phyloP scores from a whole-genome alignment of 2,888 invertebrate species.

The Lomographa bimaculata region DNA sequence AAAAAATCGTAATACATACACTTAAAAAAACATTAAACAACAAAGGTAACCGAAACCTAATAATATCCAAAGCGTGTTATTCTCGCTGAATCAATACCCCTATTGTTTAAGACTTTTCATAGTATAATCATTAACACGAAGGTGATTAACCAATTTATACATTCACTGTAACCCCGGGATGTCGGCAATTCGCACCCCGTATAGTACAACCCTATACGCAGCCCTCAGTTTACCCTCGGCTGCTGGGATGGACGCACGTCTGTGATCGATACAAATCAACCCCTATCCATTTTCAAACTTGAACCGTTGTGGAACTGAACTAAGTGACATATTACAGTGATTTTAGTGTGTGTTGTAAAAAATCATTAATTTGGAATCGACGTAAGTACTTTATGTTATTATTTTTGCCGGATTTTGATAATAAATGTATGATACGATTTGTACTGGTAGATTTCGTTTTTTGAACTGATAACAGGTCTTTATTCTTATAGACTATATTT shows the following conservation, averaged over 20 bases:
- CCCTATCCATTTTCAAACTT: constrained; percentile 18
- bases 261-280: constrained; percentile 17
- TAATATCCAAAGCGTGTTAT: too few species aligned
- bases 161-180: constrained; percentile 40
- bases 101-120: constrained; percentile 9
- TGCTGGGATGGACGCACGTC: constrained; percentile 29
- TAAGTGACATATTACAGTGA: constrained; percentile 12
- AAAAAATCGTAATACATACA: too few species aligned
- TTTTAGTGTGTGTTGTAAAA: constrained; percentile 9
- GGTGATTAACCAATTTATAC: constrained; percentile 43
- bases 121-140: constrained; percentile 32
- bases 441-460: too few species aligned
- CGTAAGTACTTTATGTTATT: constrained; percentile 10
- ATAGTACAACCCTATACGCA: constrained; percentile 1
- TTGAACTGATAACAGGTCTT: too few species aligned
- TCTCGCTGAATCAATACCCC: constrained; percentile 11
- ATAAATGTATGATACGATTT: neutral
- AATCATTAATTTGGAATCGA: constrained; percentile 7
- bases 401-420: too few species aligned
- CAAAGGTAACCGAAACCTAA: too few species aligned
- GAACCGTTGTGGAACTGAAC: constrained; percentile 17
- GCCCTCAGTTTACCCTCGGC: constrained; percentile 32
- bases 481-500: too few species aligned
- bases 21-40: too few species aligned
- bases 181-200: constrained; percentile 39